Conservation (phyloP, 1,140 invertebrate species). For the Acyrthosiphon pisum region DNA sequence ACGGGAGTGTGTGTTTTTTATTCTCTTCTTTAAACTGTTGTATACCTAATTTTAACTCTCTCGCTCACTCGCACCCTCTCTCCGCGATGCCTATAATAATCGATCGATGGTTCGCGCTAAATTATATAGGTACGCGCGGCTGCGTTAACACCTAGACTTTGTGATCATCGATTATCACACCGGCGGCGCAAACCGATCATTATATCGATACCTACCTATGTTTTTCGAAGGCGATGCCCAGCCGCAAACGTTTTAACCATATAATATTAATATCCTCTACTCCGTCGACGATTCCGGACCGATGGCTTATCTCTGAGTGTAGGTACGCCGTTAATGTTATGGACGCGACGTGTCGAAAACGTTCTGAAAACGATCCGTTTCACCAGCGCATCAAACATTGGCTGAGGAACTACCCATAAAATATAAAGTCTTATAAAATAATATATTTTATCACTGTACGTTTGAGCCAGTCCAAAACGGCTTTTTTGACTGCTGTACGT, state of each 20-base stretch:
- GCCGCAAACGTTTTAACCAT: not conserved
- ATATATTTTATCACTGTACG: too few relatives aligned
- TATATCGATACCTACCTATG: not conserved
- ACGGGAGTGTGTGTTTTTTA: not conserved
- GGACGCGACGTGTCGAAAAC: not conserved
- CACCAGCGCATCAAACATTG: too few relatives aligned
- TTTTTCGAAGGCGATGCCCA: not conserved
- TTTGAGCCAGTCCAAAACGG: too few relatives aligned
- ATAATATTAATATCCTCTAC: not conserved
- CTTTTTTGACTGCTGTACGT: too few relatives aligned
- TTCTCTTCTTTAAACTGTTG: not conserved
- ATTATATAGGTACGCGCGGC: slow-evolving; percentile 27
- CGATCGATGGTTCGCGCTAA: slow-evolving; percentile 39
- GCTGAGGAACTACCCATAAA: too few relatives aligned
- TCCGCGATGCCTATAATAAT: not conserved
- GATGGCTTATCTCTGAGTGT: not conserved
- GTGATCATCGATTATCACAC: slow-evolving; percentile 36
- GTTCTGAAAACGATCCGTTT: not conserved
- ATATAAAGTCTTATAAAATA: too few relatives aligned
- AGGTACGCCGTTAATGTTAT: not conserved
- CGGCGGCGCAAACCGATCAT: slow-evolving; percentile 34
- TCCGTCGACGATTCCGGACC: not conserved
- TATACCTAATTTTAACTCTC: too few relatives aligned
- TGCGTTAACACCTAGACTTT: slow-evolving; percentile 42
- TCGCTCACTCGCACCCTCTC: not conserved